Base-by-base conservation (phyloP, 2,113 vertebrate species). In the Onychostruthus taczanowskii region DNA sequence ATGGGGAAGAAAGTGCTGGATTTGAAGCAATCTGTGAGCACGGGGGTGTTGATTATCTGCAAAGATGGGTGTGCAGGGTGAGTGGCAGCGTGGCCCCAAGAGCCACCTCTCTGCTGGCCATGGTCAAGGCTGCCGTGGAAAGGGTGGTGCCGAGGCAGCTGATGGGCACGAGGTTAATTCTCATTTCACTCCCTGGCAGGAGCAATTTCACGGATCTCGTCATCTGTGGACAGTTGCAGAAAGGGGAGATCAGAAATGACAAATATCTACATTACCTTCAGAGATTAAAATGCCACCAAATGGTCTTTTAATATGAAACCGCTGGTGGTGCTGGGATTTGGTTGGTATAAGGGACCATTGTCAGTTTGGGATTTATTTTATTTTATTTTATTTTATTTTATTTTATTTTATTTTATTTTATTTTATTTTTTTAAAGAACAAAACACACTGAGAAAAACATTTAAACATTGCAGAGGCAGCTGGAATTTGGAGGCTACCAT, bases 191-290 rank as follows among this genome's bases (percentile, higher is more conserved):
- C 92, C 89, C 94, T 96, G 96, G 96, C 97, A 96, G 95, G 15
- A 96, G 96, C 95, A 97, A 97, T 97, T 97, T 97, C 97, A 97
- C 67, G 87, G 96, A 93, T 95, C 96, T 94, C 31, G 59, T 97
- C 96, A 95, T 95, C 93, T 96, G 93, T 76, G 95, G 95, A 95
- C 89, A 87, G 88, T 73, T 83, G 79, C 79, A 96, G 95, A 91
- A 95, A 96, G 79, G 89, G 76, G 94, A 97, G 90, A 97, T 97
- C 87, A 91, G 90, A 90, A 95, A 96, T 96, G 95, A 97, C 96
- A 97, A 97, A 97, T 96, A 95, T 93, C 95, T 93, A 78, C 94
- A 96, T 97, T 96, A 95, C 90, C 93, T 96, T 80, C 87, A 3
- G 73, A 95, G 96, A 95, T 96, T 97, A 95, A 97, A 97, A 97